phyloP scores from a whole-genome alignment of 1,140 invertebrate species.

The Plectrocnemia conspersa region DNA sequence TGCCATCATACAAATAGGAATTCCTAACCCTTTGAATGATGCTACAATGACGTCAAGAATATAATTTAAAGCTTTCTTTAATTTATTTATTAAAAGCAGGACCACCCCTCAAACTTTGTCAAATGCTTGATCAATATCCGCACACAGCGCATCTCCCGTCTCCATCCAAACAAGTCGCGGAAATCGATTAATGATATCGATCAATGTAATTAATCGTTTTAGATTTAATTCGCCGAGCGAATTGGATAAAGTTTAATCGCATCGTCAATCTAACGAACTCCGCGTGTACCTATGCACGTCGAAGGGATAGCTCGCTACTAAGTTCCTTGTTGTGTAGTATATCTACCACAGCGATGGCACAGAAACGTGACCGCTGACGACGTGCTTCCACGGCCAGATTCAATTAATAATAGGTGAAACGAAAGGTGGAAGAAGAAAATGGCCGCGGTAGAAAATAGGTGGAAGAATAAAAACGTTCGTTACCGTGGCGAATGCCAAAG shows the following conservation, averaged over 20 bases:
- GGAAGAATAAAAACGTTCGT: slow-evolving; percentile 23
- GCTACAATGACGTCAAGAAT: background rate
- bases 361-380: slow-evolving; percentile 29
- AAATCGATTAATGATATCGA: no score
- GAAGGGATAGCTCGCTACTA: background rate
- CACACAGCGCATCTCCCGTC: background rate
- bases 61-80: background rate
- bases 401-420: slow-evolving; percentile 33
- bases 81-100: background rate
- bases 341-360: background rate
- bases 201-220: no score
- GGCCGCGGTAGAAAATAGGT: background rate
- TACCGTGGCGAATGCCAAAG: slow-evolving; percentile 24
- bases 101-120: background rate
- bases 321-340: background rate
- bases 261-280: background rate
- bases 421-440: slow-evolving; percentile 11
- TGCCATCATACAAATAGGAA: background rate
- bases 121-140: background rate
- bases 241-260: background rate
- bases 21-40: background rate
- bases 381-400: slow-evolving; percentile 31
- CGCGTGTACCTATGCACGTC: background rate
- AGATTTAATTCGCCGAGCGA: no score
- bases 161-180: background rate